Conservation (phyloP, 2,888 invertebrate species). For the Athalia rosae region DNA sequence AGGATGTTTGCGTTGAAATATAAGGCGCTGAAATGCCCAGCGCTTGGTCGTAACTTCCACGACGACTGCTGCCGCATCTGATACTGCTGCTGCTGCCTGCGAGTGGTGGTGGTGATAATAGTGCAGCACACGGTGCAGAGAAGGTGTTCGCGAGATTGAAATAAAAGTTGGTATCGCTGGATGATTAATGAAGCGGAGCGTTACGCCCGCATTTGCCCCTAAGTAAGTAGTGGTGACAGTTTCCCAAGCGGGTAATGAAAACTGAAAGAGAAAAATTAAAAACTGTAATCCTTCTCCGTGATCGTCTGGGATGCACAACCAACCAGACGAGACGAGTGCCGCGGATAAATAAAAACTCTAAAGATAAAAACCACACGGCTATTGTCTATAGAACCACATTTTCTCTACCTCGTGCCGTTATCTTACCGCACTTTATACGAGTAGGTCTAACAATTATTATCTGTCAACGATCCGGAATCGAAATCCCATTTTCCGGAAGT, state of each 20-base stretch:
- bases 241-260: slow-evolving; percentile 40
- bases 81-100: no score
- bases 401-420: no score
- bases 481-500: no score
- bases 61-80: background rate
- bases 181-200: slow-evolving; percentile 42
- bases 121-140: background rate
- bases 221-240: slow-evolving; percentile 42
- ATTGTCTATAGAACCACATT: no score
- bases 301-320: slow-evolving; percentile 32
- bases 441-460: no score
- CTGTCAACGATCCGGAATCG: no score
- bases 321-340: slow-evolving; percentile 23
- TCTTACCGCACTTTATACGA: no score
- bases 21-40: background rate
- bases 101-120: background rate
- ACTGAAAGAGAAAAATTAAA: slow-evolving; percentile 41
- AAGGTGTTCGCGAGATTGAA: slow-evolving; percentile 38
- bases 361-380: slow-evolving; percentile 25
- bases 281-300: slow-evolving; percentile 38
- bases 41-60: slow-evolving; percentile 9
- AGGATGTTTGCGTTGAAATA: background rate
- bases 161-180: slow-evolving; percentile 43
- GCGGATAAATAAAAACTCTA: slow-evolving; percentile 23
- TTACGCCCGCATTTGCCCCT: slow-evolving; percentile 28